Percentiles rank a stretch among this genome's conserved stretches.
phyloP scores from a whole-genome alignment of 2,888 invertebrate genomes.

The Thumatha senex region DNA sequence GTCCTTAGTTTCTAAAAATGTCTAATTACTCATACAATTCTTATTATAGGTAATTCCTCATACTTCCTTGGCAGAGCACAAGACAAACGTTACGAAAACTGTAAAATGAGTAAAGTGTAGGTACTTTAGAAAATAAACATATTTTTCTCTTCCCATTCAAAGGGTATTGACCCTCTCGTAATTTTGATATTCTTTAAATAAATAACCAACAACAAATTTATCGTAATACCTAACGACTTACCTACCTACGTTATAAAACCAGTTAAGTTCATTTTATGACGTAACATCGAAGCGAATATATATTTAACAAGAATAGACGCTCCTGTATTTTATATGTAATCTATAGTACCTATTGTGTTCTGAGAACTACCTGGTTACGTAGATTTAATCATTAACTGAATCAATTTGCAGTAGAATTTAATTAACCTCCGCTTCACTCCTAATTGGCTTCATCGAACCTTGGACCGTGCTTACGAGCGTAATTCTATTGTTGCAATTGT shows the following conservation, averaged over 20 bases:
- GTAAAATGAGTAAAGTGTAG: too few species aligned
- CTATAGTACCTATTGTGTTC: background rate
- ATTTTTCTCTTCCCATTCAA: too few species aligned
- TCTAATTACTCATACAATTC: too few species aligned
- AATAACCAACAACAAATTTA: too few species aligned
- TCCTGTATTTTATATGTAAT: background rate
- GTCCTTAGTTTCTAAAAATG: too few species aligned
- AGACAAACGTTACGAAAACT: too few species aligned
- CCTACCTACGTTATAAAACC: slow-evolving; percentile 2
- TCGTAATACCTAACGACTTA: too few species aligned
- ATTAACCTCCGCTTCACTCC: slow-evolving; percentile 34
- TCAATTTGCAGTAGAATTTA: slow-evolving; percentile 27
- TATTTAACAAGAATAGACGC: background rate
- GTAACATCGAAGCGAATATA: slow-evolving; percentile 5
- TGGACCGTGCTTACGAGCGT: slow-evolving; percentile 13
- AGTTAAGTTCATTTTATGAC: background rate
- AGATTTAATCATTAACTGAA: slow-evolving; percentile 21
- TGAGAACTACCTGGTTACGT: slow-evolving; percentile 13
- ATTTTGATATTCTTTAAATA: too few species aligned
- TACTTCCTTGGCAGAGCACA: too few species aligned
- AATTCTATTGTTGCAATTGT: slow-evolving; percentile 19
- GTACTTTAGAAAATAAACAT: too few species aligned
- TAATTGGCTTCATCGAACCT: slow-evolving; percentile 27
- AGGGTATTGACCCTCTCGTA: too few species aligned
- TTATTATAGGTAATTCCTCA: too few species aligned